A percentile compares a stretch with the other conserved stretches of the same genome.
Conservation (phyloP, 2,797 vertebrate species). For the Naso thynnoides region DNA sequence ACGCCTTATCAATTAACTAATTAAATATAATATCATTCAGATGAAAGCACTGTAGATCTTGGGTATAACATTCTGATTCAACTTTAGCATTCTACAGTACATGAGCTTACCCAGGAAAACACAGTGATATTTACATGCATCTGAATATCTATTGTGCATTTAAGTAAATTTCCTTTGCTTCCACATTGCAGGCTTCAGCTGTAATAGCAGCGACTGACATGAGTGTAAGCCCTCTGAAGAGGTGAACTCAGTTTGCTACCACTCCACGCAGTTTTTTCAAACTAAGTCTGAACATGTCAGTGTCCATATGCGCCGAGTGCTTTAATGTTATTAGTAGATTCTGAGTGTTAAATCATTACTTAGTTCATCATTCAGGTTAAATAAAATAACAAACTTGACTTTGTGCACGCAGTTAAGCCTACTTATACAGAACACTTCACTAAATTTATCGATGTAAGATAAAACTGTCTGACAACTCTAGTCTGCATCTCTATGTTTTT, state of each 20-base stretch:
- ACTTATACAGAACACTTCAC: neutral
- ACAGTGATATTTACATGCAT: neutral
- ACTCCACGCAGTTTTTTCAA: neutral
- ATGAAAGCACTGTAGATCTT: neutral
- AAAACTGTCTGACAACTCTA: neutral
- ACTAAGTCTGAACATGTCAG: neutral
- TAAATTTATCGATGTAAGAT: neutral
- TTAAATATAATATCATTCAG: conserved; percentile 1
- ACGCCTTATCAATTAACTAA: neutral
- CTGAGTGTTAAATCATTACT: neutral
- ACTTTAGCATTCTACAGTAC: neutral
- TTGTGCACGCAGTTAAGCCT: neutral
- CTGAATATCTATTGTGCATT: neutral
- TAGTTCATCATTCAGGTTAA: conserved; percentile 1
- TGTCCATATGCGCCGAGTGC: neutral
- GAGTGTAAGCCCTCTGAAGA: neutral
- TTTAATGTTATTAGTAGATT: neutral
- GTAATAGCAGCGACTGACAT: conserved; percentile 4
- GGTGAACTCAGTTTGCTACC: neutral
- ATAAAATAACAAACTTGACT: neutral
- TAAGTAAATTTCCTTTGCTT: conserved; percentile 12
- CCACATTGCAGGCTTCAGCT: conserved; percentile 10
- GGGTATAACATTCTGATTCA: neutral
- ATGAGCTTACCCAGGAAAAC: neutral
- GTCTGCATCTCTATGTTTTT: neutral